Evolutionary conservation across 2,797 vertebrate genomes (phyloP), one percentile per base, ranked within the genome.

Genomic region (Anniella stebbinsi): DNA sequence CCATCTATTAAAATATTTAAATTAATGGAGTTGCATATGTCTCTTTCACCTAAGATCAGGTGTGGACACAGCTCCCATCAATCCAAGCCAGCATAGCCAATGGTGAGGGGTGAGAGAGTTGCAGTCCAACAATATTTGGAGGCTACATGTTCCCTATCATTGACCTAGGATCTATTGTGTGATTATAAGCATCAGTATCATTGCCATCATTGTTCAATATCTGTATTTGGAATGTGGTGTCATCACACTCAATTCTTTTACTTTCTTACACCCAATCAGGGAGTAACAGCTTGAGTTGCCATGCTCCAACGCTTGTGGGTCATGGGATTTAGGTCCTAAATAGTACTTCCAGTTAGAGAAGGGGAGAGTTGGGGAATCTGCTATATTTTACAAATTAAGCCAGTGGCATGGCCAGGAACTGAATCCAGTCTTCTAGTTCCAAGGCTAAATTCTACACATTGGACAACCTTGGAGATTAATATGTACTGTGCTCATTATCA

Each of bases 201-300:
- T 92, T 89, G 82, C 54, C 87, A 76, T 88, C 67, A 78, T 0
- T 45, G 12, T 78, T 70, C 30, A 81, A 77, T 25, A 63, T 17
- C 60, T 86, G 51, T 70, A 9, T 90, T 94, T 90, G 9, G 9
- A 30, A 33, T n/a, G 28, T 13, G n/a, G 28, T 84, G 69, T 11
- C 17, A 48, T 84, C 18, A n/a, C n/a, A 13, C 33, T 17, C n/a
- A 72, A 33, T n/a, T 13, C 13, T 70, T 72, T 70, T n/a, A 4
- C 12, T 69, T 30, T 69, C 6, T 72, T 63, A 18, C 67, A 9
- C 11, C n/a, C 30, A 70, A 9, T 51, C 28, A 69, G 13, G 23
- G 10, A 63, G 4, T 36, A 81, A 67, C 57, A 48, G 25, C 33
- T 83, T 67, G 60, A 63, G 2, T 41, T 41, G 63, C 70, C 36